These are phyloP conservation scores for Drosophila gunungcola DNA, from an alignment of 1,140 invertebrate genomes.

Conservation along the genomic window DNA sequence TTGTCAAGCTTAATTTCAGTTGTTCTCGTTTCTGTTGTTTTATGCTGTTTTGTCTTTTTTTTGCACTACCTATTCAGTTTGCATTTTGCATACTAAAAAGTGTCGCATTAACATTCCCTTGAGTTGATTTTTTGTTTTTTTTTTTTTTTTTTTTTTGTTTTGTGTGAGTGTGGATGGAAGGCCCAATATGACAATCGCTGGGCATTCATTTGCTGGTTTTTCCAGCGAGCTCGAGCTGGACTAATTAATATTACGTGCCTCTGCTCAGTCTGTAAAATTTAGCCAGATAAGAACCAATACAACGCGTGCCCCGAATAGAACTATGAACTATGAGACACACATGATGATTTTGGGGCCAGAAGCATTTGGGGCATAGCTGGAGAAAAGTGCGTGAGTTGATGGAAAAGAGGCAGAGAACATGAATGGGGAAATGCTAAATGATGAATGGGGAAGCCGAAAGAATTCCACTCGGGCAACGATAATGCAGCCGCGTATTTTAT, in stretches of 20 bases:
- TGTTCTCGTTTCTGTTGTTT: slow-evolving; percentile 34
- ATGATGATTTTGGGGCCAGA: slow-evolving; percentile 51
- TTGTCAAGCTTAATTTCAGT: slow-evolving; percentile 23
- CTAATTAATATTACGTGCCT: slow-evolving; percentile 79
- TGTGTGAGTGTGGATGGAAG: not conserved
- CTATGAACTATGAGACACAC: slow-evolving; percentile 18
- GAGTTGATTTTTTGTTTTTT: slow-evolving; percentile 1
- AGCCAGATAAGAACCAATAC: slow-evolving; percentile 54
- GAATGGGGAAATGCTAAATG: slow-evolving; percentile 30
- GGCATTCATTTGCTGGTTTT: slow-evolving; percentile 29
- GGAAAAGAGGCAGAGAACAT: slow-evolving; percentile 41
- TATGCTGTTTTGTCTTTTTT: slow-evolving; percentile 19
- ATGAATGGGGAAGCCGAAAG: slow-evolving; percentile 38
- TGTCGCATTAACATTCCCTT: slow-evolving; percentile 55
- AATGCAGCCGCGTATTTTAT: slow-evolving; percentile 23
- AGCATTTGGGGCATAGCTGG: slow-evolving; percentile 51
- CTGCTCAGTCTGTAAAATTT: slow-evolving; percentile 28
- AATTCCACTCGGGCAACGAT: slow-evolving; percentile 10
- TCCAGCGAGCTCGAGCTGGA: slow-evolving; percentile 33
- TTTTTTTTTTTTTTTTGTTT: not conserved
- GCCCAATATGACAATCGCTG: slow-evolving; percentile 26
- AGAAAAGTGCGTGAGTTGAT: slow-evolving; percentile 52
- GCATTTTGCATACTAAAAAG: slow-evolving; percentile 60
- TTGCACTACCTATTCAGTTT: slow-evolving; percentile 29
- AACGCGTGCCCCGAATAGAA: slow-evolving; percentile 69